Evolutionary conservation across 2,888 invertebrate genomes (phyloP).

Genomic region (Spilarctia lutea): DNA sequence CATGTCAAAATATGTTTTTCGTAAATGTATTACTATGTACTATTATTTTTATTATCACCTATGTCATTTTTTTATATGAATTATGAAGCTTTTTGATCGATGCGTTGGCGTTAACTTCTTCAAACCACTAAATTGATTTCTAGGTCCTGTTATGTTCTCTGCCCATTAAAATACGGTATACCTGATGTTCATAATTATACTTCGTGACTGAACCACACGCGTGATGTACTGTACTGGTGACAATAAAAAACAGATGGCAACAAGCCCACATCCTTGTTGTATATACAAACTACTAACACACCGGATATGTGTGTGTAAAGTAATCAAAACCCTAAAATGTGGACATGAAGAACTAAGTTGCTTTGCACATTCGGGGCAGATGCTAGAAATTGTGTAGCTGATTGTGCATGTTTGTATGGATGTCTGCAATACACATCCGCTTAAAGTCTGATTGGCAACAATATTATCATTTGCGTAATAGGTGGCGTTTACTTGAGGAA

Average conservation of each 20-base stretch:
- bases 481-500: neutral
- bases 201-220: constrained; percentile 71
- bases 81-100: neutral
- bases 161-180: constrained; percentile 32
- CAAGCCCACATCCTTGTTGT: constrained; percentile 70
- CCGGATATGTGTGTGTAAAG: constrained; percentile 26
- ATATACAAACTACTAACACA: constrained; percentile 36
- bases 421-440: constrained; percentile 55
- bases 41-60: no score
- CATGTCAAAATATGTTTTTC: no score
- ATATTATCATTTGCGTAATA: constrained; percentile 42
- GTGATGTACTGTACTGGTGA: constrained; percentile 59
- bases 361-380: constrained; percentile 29
- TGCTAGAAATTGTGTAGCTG: constrained; percentile 27
- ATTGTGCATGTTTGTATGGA: constrained; percentile 36
- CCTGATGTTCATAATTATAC: constrained; percentile 35
- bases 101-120: neutral
- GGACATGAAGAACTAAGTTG: constrained; percentile 30
- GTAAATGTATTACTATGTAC: no score
- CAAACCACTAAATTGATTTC: constrained; percentile 2
- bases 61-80: neutral
- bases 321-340: constrained; percentile 28
- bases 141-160: constrained; percentile 41
- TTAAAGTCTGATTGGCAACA: constrained; percentile 46
- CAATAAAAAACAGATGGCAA: constrained; percentile 58